These are phyloP conservation scores for Hemithea aestivaria DNA, from an alignment of 2,888 invertebrate genomes.

Conservation along the genomic window DNA sequence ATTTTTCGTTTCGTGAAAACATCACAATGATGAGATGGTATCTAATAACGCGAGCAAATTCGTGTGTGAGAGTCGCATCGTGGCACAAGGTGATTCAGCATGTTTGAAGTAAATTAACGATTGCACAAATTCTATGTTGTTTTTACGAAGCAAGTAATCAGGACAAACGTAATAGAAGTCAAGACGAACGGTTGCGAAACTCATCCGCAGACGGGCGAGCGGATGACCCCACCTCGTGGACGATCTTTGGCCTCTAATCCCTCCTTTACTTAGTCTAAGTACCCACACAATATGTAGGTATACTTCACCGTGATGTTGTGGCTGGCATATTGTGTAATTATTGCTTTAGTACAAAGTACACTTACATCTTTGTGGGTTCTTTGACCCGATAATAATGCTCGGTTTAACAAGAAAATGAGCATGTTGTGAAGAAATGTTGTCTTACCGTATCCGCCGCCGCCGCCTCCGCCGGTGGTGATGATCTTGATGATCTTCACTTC, in stretches of 20 bases:
- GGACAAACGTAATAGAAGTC: slow-evolving; percentile 20
- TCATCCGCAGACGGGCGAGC: slow-evolving; percentile 27
- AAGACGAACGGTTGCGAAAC: slow-evolving; percentile 33
- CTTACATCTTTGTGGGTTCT: not conserved
- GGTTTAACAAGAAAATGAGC: no score
- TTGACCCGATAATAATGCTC: not conserved
- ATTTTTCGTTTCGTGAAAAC: no score
- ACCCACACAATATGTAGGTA: slow-evolving; percentile 3
- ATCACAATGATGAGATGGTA: no score
- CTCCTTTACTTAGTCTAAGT: slow-evolving; percentile 3
- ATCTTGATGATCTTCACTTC: slow-evolving; percentile 64
- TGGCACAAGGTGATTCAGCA: no score
- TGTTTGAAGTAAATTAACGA: slow-evolving; percentile 18
- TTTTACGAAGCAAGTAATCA: slow-evolving; percentile 18
- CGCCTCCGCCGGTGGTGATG: slow-evolving; percentile 53
- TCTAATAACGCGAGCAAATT: no score
- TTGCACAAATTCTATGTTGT: slow-evolving; percentile 23
- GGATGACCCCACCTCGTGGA: slow-evolving; percentile 34
- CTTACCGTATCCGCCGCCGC: slow-evolving; percentile 48
- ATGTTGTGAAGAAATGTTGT: not conserved
- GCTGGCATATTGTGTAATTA: slow-evolving; percentile 3
- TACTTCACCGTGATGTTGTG: slow-evolving; percentile 2
- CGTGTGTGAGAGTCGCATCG: no score
- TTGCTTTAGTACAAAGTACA: not conserved
- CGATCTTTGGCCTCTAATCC: slow-evolving; percentile 28